phyloP scores from a whole-genome alignment of 2,113 vertebrate genomes.

The Petroica traversi region DNA sequence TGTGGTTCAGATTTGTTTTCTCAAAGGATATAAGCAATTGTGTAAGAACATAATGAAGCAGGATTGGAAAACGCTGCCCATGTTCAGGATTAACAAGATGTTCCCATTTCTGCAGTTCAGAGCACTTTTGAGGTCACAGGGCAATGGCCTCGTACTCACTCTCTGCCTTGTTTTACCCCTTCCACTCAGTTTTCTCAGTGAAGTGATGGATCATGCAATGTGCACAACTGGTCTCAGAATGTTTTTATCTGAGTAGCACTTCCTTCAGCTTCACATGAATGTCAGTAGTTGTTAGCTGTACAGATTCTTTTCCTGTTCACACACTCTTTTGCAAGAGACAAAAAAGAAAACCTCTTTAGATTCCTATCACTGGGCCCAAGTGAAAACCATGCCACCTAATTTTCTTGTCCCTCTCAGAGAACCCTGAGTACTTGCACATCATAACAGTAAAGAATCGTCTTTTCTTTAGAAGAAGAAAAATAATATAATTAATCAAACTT shows the following conservation, averaged over 20 bases:
- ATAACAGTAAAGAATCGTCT: background rate
- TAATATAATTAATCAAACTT: background rate
- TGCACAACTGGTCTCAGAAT: background rate
- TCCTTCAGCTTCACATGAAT: background rate
- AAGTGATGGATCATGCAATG: background rate
- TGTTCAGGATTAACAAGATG: background rate
- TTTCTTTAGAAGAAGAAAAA: background rate
- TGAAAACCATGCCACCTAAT: background rate
- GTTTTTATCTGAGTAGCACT: background rate
- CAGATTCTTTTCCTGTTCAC: background rate
- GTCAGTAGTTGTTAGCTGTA: background rate
- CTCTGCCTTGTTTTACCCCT: background rate
- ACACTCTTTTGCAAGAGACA: background rate
- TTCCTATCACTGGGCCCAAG: background rate
- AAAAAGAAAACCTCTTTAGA: background rate
- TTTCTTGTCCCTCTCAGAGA: background rate
- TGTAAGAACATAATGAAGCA: background rate
- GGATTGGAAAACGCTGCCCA: background rate
- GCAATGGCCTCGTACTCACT: background rate
- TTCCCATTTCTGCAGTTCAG: background rate
- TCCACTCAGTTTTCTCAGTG: background rate
- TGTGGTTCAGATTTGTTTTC: background rate
- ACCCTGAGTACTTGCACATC: background rate
- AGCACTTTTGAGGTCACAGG: background rate
- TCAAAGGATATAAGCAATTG: background rate